Base-by-base conservation (phyloP, 1,140 invertebrate genomes). In the Heliconius hewitsoni region DNA sequence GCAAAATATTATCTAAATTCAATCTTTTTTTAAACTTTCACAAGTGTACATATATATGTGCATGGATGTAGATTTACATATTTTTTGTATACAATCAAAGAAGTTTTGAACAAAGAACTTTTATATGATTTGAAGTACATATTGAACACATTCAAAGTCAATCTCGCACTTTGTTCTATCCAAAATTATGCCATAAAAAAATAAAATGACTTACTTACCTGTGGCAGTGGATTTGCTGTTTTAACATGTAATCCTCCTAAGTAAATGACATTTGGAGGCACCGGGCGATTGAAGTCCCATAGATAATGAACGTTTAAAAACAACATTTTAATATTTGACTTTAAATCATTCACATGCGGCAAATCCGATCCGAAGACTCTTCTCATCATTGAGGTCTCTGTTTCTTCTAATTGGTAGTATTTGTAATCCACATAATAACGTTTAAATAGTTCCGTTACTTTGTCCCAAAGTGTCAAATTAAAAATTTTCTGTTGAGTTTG, bases 231-330 rank as follows among this genome's bases (percentile, higher is more conserved):
- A 39, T 75, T 79, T 16, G 42, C 13, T 23, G 73, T 66, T 72
- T 79, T 71, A 8, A 74, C 46, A 46, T 79, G 78, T 23, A 79
- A 46, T 71, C 73, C 73, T 39, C 78, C 78, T 37, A 79, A 50
- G 74, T 79, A 79, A 27, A 79, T 27, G n/a, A 79, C 73, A 71
- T 79, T 79, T 55, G 72, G 60, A n/a, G 78, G 60, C 37, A 79
- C 78, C 27, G 78, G 78, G 9, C 71, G 71, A 19, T 79, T 79
- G 30, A 46, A 73, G 16, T 78, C 77, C 77, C 77, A 78, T 19
- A 94, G 83, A 11, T 91, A 93, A 91, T 96, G 93, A n/a, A 86
- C 86, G 81, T 95, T 95, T 9, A 95, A 78, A 78, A 97, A 94
- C n/a, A 96, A 74, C 86, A 96, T 85, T 72, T 94, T 93, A 0